Evolutionary conservation across 2,888 invertebrate species (phyloP).

Genomic region (Drosophila quinaria): DNA sequence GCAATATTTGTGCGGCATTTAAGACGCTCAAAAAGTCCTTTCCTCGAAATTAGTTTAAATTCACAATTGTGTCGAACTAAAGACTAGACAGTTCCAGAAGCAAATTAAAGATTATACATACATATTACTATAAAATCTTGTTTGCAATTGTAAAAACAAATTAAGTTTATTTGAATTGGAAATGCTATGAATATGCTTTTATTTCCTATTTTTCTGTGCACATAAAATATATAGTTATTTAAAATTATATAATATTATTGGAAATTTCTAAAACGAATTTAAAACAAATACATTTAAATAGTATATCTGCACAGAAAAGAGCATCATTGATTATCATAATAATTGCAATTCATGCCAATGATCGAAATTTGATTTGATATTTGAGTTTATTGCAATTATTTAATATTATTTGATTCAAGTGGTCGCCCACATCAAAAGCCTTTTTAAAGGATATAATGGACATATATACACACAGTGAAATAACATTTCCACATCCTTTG

Average conservation of each 20-base stretch:
- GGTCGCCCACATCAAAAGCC: background rate
- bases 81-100: background rate
- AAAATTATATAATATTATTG: background rate
- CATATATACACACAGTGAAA: constrained; percentile 33
- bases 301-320: background rate
- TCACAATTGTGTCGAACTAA: background rate
- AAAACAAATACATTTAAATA: background rate
- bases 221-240: background rate
- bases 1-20: constrained; percentile 58
- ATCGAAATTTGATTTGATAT: background rate
- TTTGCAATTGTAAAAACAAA: background rate
- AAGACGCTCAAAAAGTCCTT: constrained; percentile 17
- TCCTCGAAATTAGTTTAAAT: constrained; percentile 1
- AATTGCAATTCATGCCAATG: background rate
- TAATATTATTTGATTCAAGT: background rate
- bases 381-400: background rate
- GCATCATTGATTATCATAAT: background rate
- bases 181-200: background rate
- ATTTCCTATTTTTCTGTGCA: background rate
- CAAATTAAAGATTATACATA: background rate
- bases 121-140: background rate
- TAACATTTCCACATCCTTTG: constrained; percentile 52
- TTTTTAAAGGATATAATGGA: background rate
- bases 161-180: background rate
- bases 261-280: background rate